These are phyloP conservation scores for Formica aserva DNA, from an alignment of 2,888 invertebrate species.

Conservation along the genomic window DNA sequence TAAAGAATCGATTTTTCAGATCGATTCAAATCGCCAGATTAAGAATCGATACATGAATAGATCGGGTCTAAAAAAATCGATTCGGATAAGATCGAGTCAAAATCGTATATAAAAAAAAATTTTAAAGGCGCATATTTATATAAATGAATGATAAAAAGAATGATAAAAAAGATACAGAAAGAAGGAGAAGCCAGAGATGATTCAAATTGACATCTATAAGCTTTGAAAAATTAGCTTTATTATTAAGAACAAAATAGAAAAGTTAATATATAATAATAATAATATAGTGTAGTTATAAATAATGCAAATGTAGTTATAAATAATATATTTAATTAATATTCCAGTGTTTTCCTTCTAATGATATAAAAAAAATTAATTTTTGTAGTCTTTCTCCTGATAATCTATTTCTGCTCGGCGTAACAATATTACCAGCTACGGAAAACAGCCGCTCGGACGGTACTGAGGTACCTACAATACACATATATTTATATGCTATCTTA, in stretches of 20 bases:
- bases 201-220: background rate
- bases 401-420: background rate
- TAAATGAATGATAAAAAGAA: background rate
- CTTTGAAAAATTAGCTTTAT: background rate
- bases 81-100: background rate
- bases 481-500: background rate
- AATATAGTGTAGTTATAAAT: too few relatives aligned
- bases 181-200: too few relatives aligned
- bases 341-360: too few relatives aligned
- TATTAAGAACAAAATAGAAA: too few relatives aligned
- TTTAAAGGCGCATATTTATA: background rate
- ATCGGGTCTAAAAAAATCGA: background rate
- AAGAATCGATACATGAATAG: background rate
- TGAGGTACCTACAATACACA: constrained; percentile 1
- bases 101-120: background rate
- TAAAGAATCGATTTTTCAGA: background rate
- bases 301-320: too few relatives aligned
- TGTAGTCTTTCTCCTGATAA: background rate
- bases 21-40: background rate
- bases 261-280: background rate
- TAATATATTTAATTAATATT: too few relatives aligned
- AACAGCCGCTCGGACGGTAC: constrained; percentile 4
- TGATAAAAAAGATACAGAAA: background rate
- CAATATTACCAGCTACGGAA: constrained; percentile 16
- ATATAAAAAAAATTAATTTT: too few relatives aligned